Evolutionary conservation across 2,888 invertebrate genomes (phyloP).

Genomic region (Nymphalis c-album): DNA sequence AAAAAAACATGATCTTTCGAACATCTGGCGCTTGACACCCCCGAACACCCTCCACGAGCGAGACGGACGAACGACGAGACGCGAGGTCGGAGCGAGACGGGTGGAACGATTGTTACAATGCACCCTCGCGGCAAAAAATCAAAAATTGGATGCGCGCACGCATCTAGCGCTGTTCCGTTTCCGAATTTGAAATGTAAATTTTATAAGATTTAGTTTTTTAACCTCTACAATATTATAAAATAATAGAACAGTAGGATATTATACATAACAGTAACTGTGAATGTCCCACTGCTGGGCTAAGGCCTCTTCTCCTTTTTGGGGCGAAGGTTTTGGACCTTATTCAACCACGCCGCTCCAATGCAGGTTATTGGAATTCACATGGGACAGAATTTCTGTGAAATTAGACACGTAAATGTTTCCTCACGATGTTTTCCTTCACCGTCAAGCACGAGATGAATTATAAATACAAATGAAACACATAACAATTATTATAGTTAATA

Average conservation of each 20-base stretch:
- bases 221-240: neutral
- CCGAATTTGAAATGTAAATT: slow-evolving; percentile 51
- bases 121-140: slow-evolving; percentile 52
- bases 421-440: no score
- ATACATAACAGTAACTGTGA: neutral
- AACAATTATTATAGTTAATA: no score
- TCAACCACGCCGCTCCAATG: no score
- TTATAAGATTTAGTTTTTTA: slow-evolving; percentile 32
- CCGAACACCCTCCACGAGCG: slow-evolving; percentile 53
- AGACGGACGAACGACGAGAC: slow-evolving; percentile 40
- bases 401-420: no score
- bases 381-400: no score
- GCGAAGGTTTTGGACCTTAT: no score
- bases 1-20: slow-evolving; percentile 49
- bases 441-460: no score
- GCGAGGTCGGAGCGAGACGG: slow-evolving; percentile 38
- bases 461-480: no score
- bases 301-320: no score
- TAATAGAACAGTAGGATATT: neutral
- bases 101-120: slow-evolving; percentile 36
- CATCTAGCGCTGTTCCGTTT: slow-evolving; percentile 56
- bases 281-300: no score
- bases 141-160: slow-evolving; percentile 57
- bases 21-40: slow-evolving; percentile 65
- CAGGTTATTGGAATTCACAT: no score